A percentile compares a stretch with the other conserved stretches of the same genome.
These are phyloP conservation scores for Melanotaenia maccullochi DNA, from an alignment of 2,797 vertebrate species.

Conservation along the genomic window DNA sequence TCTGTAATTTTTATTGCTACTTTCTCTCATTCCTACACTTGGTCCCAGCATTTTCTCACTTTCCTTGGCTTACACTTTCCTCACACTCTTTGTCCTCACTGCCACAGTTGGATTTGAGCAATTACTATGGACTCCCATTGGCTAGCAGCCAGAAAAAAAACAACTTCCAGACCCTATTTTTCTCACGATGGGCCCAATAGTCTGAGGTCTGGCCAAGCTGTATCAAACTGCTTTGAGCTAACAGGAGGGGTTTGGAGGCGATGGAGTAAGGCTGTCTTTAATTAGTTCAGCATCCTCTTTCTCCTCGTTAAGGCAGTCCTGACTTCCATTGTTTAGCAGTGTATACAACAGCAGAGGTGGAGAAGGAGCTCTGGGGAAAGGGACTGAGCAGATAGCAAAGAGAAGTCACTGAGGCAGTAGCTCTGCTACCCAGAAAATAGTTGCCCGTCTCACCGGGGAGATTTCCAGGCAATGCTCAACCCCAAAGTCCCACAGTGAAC, in stretches of 20 bases:
- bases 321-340: constrained; percentile 76
- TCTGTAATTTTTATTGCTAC: constrained; percentile 26
- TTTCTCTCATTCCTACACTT: constrained; percentile 51
- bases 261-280: constrained; percentile 53
- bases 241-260: constrained; percentile 44
- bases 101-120: constrained; percentile 74
- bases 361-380: constrained; percentile 41
- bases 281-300: constrained; percentile 71
- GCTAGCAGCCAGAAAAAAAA: constrained; percentile 62
- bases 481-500: constrained; percentile 37
- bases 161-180: constrained; percentile 61
- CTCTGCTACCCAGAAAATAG: constrained; percentile 45
- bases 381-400: constrained; percentile 35
- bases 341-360: constrained; percentile 49
- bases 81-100: constrained; percentile 58
- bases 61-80: constrained; percentile 49
- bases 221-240: constrained; percentile 53
- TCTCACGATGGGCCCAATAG: constrained; percentile 45
- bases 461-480: constrained; percentile 25
- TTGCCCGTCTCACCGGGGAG: constrained; percentile 61
- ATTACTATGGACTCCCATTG: constrained; percentile 75
- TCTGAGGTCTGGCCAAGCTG: constrained; percentile 39
- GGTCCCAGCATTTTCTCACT: constrained; percentile 54
- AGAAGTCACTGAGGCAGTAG: constrained; percentile 25
- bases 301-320: constrained; percentile 66